These are phyloP conservation scores for Vulpes vulpes DNA, from an alignment of 2,113 vertebrate species.

Conservation along the genomic window DNA sequence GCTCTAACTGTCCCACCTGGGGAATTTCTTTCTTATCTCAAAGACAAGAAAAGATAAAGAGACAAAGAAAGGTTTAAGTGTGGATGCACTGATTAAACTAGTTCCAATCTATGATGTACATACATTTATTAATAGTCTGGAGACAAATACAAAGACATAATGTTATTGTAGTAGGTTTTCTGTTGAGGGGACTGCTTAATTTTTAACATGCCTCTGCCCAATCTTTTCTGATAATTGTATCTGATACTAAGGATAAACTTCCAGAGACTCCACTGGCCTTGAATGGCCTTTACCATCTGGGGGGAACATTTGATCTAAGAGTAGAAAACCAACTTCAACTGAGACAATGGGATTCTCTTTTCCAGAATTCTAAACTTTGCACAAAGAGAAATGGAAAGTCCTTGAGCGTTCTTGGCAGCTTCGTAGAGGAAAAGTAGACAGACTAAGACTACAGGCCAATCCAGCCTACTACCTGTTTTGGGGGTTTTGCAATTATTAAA, in stretches of 20 bases:
- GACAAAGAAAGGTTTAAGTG: neutral
- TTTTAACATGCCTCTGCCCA: neutral
- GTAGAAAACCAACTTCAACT: neutral
- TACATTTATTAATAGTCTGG: neutral
- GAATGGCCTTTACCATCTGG: neutral
- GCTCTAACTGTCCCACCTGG: neutral
- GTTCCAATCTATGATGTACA: neutral
- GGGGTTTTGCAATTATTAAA: neutral
- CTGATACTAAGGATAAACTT: neutral
- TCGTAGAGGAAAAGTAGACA: neutral
- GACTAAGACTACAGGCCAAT: neutral
- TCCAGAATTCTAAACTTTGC: neutral
- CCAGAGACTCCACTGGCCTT: neutral
- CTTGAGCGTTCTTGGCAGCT: neutral
- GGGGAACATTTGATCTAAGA: neutral
- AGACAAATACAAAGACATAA: neutral
- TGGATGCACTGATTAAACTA: neutral
- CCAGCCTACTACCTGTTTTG: neutral
- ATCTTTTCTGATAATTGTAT: neutral
- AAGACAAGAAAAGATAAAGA: neutral
- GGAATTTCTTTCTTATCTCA: neutral
- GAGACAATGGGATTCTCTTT: neutral
- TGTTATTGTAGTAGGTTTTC: neutral
- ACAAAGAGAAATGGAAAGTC: neutral
- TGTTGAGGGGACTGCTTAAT: neutral